Conservation (phyloP, 2,888 invertebrate genomes). For the Xanthostigma xanthostigma region DNA sequence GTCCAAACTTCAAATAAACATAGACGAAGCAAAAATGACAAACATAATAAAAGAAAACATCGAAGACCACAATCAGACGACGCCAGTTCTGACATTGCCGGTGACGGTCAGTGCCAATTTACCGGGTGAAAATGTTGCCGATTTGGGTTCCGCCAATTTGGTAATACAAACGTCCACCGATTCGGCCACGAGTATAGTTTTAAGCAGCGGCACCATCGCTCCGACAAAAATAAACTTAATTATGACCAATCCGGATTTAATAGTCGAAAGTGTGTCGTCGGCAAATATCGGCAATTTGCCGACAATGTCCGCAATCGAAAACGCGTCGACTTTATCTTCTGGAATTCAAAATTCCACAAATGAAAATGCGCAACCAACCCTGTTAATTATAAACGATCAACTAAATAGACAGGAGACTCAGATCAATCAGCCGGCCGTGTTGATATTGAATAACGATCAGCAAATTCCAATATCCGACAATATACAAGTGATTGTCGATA, state of each 20-base stretch:
- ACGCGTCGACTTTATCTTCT: no score
- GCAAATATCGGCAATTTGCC: conserved; percentile 30
- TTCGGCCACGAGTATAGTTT: conserved; percentile 5
- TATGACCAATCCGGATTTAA: conserved; percentile 17
- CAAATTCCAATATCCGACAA: conserved; percentile 11
- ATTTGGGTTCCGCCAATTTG: not conserved
- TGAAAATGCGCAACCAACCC: no score
- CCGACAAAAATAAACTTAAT: conserved; percentile 12
- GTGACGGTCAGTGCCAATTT: not conserved
- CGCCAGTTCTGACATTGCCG: not conserved
- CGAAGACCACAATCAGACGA: not conserved
- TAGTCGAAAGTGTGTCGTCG: conserved; percentile 30
- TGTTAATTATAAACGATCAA: no score
- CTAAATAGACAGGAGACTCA: not conserved
- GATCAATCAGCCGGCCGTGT: conserved; percentile 18
- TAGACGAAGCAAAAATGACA: not conserved
- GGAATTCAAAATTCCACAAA: no score
- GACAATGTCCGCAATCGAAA: conserved; percentile 20
- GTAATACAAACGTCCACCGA: not conserved
- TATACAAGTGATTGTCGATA: conserved; percentile 15
- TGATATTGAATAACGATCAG: conserved; percentile 15
- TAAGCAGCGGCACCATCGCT: conserved; percentile 12
- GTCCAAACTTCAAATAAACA: not conserved
- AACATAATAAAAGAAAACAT: not conserved
- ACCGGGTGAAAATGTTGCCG: conserved; percentile 1